Conservation (phyloP, 2,797 vertebrate species). For the Bufotes viridis region DNA sequence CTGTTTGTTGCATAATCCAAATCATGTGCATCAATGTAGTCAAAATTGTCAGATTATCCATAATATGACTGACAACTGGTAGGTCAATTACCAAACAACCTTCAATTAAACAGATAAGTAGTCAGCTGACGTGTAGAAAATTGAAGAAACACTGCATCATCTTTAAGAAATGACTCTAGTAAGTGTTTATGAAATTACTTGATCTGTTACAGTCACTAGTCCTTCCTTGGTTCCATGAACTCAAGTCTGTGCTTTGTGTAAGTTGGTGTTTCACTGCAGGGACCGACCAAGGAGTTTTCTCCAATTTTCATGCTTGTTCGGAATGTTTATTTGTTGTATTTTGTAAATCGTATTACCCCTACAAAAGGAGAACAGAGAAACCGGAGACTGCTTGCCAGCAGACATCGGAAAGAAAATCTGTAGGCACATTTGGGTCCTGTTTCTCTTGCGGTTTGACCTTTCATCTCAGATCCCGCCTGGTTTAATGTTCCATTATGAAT, state of each 20-base stretch:
- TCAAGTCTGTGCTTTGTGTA: conserved; percentile 27
- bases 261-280: conserved; percentile 24
- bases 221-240: conserved; percentile 41
- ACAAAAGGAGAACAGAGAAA: conserved; percentile 37
- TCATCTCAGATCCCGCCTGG: conserved; percentile 49
- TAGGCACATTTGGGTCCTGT: conserved; percentile 58
- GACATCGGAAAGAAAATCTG: conserved; percentile 56
- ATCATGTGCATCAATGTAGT: neutral
- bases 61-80: neutral
- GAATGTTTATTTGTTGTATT: conserved; percentile 58
- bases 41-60: neutral
- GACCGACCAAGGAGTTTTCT: conserved; percentile 5
- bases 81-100: neutral
- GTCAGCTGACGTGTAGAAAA: neutral
- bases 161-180: conserved; percentile 21
- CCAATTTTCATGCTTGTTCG: conserved; percentile 19
- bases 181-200: conserved; percentile 28
- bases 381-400: conserved; percentile 53
- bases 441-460: conserved; percentile 58
- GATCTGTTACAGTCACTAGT: neutral
- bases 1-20: neutral
- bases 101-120: conserved; percentile 7
- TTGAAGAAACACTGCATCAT: conserved; percentile 11
- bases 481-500: conserved; percentile 62
- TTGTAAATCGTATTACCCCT: conserved; percentile 47